Evolutionary conservation across 2,113 vertebrate species (phyloP).

Genomic region (Patagioenas fasciata): DNA sequence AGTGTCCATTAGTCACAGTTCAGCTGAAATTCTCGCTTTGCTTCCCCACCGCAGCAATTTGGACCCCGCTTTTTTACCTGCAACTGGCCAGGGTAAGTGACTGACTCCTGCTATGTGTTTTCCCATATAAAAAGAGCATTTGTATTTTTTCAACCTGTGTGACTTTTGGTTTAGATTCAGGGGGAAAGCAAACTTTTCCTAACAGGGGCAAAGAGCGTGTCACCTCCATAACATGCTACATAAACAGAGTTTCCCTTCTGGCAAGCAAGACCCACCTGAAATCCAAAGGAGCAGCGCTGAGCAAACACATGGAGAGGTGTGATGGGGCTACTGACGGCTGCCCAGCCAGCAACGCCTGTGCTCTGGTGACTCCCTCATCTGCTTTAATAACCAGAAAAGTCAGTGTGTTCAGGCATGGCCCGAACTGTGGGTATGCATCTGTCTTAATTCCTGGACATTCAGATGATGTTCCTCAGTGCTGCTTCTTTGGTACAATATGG

Average conservation of each 20-base stretch:
- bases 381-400: background rate
- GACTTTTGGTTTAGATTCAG: slow-evolving; percentile 44
- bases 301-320: background rate
- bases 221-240: slow-evolving; percentile 49
- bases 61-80: background rate
- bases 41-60: background rate
- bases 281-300: background rate
- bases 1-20: background rate
- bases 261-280: slow-evolving; percentile 44
- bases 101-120: background rate
- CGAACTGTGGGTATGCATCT: background rate
- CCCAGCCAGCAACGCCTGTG: background rate
- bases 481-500: background rate
- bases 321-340: slow-evolving; percentile 9
- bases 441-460: background rate
- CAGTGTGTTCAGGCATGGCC: background rate
- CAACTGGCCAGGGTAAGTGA: background rate
- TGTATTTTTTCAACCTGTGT: slow-evolving; percentile 1
- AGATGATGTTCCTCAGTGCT: background rate
- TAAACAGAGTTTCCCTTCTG: slow-evolving; percentile 45
- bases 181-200: slow-evolving; percentile 37
- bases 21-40: background rate
- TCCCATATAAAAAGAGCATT: slow-evolving; percentile 5
- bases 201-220: slow-evolving; percentile 26
- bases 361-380: background rate